Base-by-base conservation (phyloP, 2,113 vertebrate species). In the Anas platyrhynchos region DNA sequence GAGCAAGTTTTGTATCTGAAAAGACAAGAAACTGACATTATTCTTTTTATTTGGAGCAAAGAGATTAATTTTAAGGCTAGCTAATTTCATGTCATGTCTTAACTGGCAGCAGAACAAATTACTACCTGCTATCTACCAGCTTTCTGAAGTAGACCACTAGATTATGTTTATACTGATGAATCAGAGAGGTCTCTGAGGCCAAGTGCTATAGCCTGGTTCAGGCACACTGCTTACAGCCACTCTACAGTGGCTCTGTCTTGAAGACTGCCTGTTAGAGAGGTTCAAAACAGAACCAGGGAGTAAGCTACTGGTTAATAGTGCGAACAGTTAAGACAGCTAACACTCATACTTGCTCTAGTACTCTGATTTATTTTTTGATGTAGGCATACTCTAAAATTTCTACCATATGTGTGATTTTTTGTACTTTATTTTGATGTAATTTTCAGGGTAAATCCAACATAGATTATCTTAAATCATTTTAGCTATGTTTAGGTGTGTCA, bases 21-120 rank as follows among this genome's bases (percentile, higher is more conserved):
- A 97, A 87, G 21, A 68, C 56, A 84, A 86, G 15, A 97, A 79
- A 90, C 25, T 72, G 16, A 86, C 95, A 69, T 93, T 68, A 93
- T 16, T 2, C 46, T 48, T 34, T 56, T 79, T 85, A 26, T 78
- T 52, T 76, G 48, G 36, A 74, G 31, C 32, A 88, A 50, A 61
- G 34, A 48, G 1, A 76, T 17, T 38, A 22, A 10, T 75, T 75
- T 88, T 69, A 43, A 32, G 2, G 16, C 76, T 84, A 88, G 13
- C 9, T 59, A 82, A 43, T n/a, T 32, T 27, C 22, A 78, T 50
- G 17, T 23, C 16, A 59, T 17, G 9, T 7, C 29, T 52, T 91
- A 44, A 72, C 3, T 75, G 29, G 44, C 20, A 46, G 29, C 4
- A 63, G 29, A 44, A 90, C 44, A 38, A 74, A 63, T 77, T 25